Percentiles rank a stretch among this genome's conserved stretches.
Conservation (phyloP, 2,888 invertebrate species). For the Acrocyrtus sp. region DNA sequence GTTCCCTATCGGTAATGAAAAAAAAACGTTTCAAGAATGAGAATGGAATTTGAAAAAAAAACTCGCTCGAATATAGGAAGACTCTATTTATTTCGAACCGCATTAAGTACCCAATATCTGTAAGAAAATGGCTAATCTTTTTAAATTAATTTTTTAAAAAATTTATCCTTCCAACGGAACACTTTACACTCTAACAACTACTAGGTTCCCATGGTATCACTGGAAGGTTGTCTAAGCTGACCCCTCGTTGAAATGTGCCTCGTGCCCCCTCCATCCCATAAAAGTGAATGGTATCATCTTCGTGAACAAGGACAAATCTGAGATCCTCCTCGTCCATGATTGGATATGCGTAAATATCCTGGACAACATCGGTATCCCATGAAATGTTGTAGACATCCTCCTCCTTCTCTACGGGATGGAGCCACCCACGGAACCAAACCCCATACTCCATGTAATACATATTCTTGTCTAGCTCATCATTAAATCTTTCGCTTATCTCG, state of each 20-base stretch:
- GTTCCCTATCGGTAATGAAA: too few species aligned
- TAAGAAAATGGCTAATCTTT: too few species aligned
- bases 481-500: slow-evolving; percentile 15
- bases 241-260: slow-evolving; percentile 5
- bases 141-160: too few species aligned
- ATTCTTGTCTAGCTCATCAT: background rate
- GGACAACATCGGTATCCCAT: slow-evolving; percentile 20
- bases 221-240: slow-evolving; percentile 18
- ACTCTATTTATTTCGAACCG: too few species aligned
- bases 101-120: too few species aligned
- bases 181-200: too few species aligned
- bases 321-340: background rate
- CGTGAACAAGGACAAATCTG: background rate
- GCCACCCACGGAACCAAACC: slow-evolving; percentile 12
- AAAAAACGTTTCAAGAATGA: too few species aligned
- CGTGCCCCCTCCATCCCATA: too few species aligned
- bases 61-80: too few species aligned
- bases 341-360: slow-evolving; percentile 12
- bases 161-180: too few species aligned
- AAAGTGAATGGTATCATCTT: background rate
- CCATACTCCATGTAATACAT: slow-evolving; percentile 8
- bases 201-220: slow-evolving; percentile 12
- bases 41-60: too few species aligned
- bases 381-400: background rate
- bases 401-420: background rate